phyloP scores from a whole-genome alignment of 1,140 invertebrate genomes.

The Dreissena polymorpha region DNA sequence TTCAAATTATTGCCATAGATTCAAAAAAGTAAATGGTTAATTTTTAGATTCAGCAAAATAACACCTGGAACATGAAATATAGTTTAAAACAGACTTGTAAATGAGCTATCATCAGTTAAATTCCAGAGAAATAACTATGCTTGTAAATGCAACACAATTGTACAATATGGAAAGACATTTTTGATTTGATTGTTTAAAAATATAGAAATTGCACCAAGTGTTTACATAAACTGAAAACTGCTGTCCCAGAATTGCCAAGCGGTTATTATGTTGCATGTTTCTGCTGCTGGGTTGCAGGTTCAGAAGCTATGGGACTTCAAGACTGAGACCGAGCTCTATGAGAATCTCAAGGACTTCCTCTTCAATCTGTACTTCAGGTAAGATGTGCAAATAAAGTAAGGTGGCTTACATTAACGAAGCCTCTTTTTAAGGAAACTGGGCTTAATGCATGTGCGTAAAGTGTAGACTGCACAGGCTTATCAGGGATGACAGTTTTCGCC shows the following conservation, averaged over 20 bases:
- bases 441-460: too few species aligned
- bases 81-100: background rate
- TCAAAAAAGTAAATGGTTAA: too few species aligned
- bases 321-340: constrained; percentile 89
- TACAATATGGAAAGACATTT: background rate
- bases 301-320: constrained; percentile 86
- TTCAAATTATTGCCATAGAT: too few species aligned
- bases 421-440: too few species aligned
- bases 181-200: background rate
- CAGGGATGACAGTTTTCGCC: too few species aligned
- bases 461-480: too few species aligned
- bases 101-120: background rate
- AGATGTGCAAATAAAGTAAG: constrained; percentile 40
- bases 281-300: constrained; percentile 60
- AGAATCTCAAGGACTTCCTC: constrained; percentile 93
- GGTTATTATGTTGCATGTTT: background rate
- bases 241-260: background rate
- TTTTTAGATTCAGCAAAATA: too few species aligned
- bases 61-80: too few species aligned
- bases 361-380: constrained; percentile 94
- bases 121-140: too few species aligned
- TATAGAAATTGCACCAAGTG: background rate
- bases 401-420: too few species aligned
- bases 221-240: background rate
- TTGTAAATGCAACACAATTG: too few species aligned